Percentiles rank a stretch among this genome's conserved stretches.
These are phyloP conservation scores for Seira musarum DNA, from an alignment of 2,888 invertebrate genomes.

Conservation along the genomic window DNA sequence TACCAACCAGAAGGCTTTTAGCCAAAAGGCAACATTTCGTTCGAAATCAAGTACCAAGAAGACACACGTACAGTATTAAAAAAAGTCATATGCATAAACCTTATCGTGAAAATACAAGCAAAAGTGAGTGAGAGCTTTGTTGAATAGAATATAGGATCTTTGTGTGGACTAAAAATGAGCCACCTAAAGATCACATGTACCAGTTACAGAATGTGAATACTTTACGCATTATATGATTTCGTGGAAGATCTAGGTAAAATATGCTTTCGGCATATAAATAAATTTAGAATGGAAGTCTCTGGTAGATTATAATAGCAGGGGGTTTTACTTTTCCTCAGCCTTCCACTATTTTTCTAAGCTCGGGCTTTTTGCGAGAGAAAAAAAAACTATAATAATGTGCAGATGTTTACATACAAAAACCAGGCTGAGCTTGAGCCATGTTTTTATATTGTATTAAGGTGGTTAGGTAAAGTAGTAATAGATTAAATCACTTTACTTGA, in stretches of 20 bases:
- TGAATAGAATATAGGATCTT: slow-evolving; percentile 26
- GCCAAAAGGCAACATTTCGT: slow-evolving; percentile 13
- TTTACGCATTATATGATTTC: slow-evolving; percentile 28
- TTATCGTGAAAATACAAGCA: neutral
- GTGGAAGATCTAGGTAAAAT: slow-evolving; percentile 50
- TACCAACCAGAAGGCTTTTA: slow-evolving; percentile 34
- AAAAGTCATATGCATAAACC: slow-evolving; percentile 31
- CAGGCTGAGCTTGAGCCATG: neutral
- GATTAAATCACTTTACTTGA: slow-evolving; percentile 44
- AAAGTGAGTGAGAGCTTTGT: neutral
- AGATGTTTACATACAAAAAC: slow-evolving; percentile 20
- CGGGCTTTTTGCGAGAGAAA: neutral
- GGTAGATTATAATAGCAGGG: neutral
- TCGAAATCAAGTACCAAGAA: slow-evolving; percentile 46
- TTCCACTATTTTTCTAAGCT: slow-evolving; percentile 11
- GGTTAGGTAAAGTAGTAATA: slow-evolving; percentile 32
- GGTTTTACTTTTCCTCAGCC: slow-evolving; percentile 25
- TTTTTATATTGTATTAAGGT: neutral
- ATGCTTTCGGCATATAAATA: slow-evolving; percentile 24
- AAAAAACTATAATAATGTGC: neutral
- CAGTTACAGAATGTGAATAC: slow-evolving; percentile 41
- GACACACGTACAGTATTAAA: slow-evolving; percentile 26
- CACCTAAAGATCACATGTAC: slow-evolving; percentile 57
- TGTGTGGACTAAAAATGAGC: slow-evolving; percentile 55
- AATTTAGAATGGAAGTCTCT: slow-evolving; percentile 1